These are phyloP conservation scores for Mechanitis messenoides DNA, from an alignment of 2,888 invertebrate species.

Conservation along the genomic window DNA sequence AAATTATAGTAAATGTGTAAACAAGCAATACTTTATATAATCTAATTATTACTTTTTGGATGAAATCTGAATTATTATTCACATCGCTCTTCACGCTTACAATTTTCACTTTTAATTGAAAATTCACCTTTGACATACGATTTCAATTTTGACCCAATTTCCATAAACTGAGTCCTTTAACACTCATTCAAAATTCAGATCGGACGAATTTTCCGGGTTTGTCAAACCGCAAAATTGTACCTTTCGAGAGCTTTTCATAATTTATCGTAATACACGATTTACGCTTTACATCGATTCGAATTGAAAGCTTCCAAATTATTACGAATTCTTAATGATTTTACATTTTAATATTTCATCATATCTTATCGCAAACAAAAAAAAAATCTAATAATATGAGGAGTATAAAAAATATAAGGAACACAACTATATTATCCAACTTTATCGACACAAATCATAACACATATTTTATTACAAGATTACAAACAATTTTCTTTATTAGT, in stretches of 20 bases:
- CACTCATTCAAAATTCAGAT: slow-evolving; percentile 22
- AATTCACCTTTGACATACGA: slow-evolving; percentile 15
- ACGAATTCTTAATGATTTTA: background rate
- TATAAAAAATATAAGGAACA: too few relatives aligned
- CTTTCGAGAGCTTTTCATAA: slow-evolving; percentile 17
- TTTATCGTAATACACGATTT: slow-evolving; percentile 17
- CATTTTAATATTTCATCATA: background rate
- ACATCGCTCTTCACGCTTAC: slow-evolving; percentile 10
- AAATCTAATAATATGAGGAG: too few relatives aligned
- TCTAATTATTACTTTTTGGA: background rate
- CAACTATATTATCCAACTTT: too few relatives aligned
- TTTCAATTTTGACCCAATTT: slow-evolving; percentile 20
- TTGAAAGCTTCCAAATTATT: slow-evolving; percentile 1
- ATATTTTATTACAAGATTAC: too few relatives aligned
- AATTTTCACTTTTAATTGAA: slow-evolving; percentile 18
- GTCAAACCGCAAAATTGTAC: slow-evolving; percentile 24
- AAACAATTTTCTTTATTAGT: background rate
- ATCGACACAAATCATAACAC: too few relatives aligned
- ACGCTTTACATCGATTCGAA: slow-evolving; percentile 12
- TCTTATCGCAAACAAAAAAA: background rate
- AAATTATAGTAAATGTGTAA: too few relatives aligned
- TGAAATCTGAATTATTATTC: background rate
- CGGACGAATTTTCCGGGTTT: slow-evolving; percentile 21
- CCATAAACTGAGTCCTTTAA: slow-evolving; percentile 19
- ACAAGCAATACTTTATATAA: too few relatives aligned